phyloP scores from a whole-genome alignment of 1,140 invertebrate species.

The Camponotus vicinus region DNA sequence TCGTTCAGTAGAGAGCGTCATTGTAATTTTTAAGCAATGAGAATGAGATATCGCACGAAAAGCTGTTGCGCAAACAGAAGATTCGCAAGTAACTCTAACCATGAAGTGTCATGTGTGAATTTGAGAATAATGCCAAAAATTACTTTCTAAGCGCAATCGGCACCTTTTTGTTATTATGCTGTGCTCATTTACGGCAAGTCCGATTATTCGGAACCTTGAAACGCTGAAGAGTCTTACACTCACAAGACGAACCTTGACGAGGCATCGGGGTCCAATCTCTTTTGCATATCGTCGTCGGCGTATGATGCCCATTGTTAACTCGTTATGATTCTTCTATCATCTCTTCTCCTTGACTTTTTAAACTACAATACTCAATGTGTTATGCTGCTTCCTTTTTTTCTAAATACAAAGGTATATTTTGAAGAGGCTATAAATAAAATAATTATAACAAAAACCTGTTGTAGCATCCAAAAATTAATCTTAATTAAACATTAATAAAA shows the following conservation, averaged over 20 bases:
- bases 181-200: neutral
- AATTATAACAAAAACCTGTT: neutral
- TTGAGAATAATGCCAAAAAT: conserved; percentile 12
- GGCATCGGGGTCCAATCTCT: conserved; percentile 23
- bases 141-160: conserved; percentile 41
- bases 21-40: neutral
- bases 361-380: neutral
- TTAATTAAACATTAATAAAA: no score
- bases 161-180: conserved; percentile 29
- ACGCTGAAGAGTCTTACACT: conserved; percentile 6
- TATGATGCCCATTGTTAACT: conserved; percentile 46
- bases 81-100: neutral
- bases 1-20: neutral
- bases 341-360: conserved; percentile 47
- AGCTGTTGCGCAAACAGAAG: neutral
- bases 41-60: neutral
- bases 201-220: conserved; percentile 34
- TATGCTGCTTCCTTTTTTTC: neutral
- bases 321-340: conserved; percentile 39
- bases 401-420: neutral
- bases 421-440: neutral
- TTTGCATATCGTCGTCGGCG: conserved; percentile 42
- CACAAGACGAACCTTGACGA: conserved; percentile 13
- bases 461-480: neutral
- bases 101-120: conserved; percentile 40